These are phyloP conservation scores for Takifugu bimaculatus DNA, from an alignment of 2,113 vertebrate species.

Conservation along the genomic window DNA sequence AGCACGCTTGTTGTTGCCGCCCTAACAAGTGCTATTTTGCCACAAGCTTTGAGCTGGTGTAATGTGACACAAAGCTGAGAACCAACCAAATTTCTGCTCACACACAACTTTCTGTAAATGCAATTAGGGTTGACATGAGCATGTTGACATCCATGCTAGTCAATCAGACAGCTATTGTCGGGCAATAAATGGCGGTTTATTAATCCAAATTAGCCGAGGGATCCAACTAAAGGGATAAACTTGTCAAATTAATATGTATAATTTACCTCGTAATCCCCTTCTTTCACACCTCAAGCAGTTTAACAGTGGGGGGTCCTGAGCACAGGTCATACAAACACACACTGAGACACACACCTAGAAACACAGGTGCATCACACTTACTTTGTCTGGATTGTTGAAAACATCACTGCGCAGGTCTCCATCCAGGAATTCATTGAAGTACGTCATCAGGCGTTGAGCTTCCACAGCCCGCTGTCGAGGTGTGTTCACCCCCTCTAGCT, in stretches of 20 bases:
- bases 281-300: constrained; percentile 64
- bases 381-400: constrained; percentile 98
- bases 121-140: constrained; percentile 68
- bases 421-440: constrained; percentile 99
- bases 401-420: constrained; percentile 98
- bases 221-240: constrained; percentile 70
- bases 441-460: constrained; percentile 98
- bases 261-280: constrained; percentile 67
- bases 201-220: constrained; percentile 70
- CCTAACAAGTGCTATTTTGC: constrained; percentile 32
- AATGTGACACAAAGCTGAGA: constrained; percentile 50
- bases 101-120: constrained; percentile 53
- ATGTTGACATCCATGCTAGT: constrained; percentile 68
- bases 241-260: constrained; percentile 66
- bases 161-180: constrained; percentile 66
- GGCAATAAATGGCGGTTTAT: constrained; percentile 63
- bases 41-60: constrained; percentile 33
- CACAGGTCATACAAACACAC: constrained; percentile 29
- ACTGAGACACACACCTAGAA: constrained; percentile 11
- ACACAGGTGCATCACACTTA: constrained; percentile 58
- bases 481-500: constrained; percentile 97
- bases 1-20: constrained; percentile 28
- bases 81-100: constrained; percentile 41
- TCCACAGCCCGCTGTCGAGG: constrained; percentile 96
- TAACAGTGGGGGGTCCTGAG: constrained; percentile 40